Conservation (phyloP, 2,113 vertebrate genomes). For the Hepsetus odoe region DNA sequence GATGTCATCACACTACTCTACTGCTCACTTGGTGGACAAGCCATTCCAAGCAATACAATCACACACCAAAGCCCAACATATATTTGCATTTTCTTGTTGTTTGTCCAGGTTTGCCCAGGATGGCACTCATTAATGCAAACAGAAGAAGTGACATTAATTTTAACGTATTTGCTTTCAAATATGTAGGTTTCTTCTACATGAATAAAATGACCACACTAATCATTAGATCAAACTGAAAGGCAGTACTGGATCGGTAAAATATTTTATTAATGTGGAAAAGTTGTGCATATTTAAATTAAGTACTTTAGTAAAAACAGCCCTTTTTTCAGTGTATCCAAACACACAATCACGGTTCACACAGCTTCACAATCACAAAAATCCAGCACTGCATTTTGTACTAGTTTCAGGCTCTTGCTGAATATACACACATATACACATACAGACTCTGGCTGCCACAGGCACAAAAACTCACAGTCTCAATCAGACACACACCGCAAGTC, state of each 20-base stretch:
- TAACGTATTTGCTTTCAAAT: background rate
- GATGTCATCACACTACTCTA: conserved; percentile 67
- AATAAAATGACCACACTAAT: background rate
- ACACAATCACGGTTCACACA: too few relatives aligned
- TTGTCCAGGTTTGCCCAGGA: background rate
- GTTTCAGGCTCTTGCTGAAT: background rate
- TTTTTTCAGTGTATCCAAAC: too few relatives aligned
- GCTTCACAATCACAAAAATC: too few relatives aligned
- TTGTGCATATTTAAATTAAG: too few relatives aligned
- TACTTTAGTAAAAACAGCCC: too few relatives aligned
- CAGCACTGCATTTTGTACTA: too few relatives aligned
- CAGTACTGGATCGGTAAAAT: background rate
- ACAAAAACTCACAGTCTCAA: conserved; percentile 4
- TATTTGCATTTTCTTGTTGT: background rate
- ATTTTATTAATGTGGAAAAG: background rate
- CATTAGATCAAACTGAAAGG: background rate
- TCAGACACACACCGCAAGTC: background rate
- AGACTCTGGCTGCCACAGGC: background rate
- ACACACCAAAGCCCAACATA: background rate
- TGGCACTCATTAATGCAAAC: background rate
- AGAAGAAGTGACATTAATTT: background rate
- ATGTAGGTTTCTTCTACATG: background rate
- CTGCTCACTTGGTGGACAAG: conserved; percentile 36
- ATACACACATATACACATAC: background rate
- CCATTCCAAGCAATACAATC: conserved; percentile 42